phyloP scores from a whole-genome alignment of 2,888 invertebrate genomes.

The Ethmia dodecea region DNA sequence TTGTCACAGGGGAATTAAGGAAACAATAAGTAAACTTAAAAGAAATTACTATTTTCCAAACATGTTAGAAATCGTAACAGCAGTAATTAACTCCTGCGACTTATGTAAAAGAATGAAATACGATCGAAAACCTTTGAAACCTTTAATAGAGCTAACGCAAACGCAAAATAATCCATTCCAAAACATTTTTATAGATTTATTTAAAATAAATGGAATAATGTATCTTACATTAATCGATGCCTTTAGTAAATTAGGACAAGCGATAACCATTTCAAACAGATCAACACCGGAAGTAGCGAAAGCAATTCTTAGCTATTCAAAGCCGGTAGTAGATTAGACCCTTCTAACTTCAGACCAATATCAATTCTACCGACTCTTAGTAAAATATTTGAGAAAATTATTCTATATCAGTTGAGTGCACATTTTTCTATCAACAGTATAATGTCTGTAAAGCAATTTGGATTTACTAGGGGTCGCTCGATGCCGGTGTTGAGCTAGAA shows the following conservation, averaged over 20 bases:
- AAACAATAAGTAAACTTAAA: constrained; percentile 11
- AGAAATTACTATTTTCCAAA: constrained; percentile 14
- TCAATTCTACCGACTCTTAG: too few species aligned
- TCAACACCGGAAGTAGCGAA: constrained; percentile 23
- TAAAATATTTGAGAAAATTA: too few species aligned
- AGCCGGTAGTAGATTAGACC: too few species aligned
- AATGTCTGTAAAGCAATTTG: too few species aligned
- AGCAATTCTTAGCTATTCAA: too few species aligned
- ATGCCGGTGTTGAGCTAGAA: too few species aligned
- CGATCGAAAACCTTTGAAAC: constrained; percentile 21
- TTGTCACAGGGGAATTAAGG: constrained; percentile 15
- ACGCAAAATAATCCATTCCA: constrained; percentile 22
- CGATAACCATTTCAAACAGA: constrained; percentile 19
- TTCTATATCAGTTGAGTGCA: too few species aligned
- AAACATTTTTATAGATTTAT: constrained; percentile 24
- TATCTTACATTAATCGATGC: constrained; percentile 22
- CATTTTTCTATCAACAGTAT: too few species aligned
- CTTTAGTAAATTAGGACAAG: constrained; percentile 27
- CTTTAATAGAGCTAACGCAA: constrained; percentile 22
- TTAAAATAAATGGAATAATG: constrained; percentile 15
- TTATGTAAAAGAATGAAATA: constrained; percentile 12
- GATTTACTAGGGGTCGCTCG: too few species aligned
- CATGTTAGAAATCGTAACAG: constrained; percentile 13
- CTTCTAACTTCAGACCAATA: too few species aligned
- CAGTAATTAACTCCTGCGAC: constrained; percentile 12